Conservation (phyloP, 2,113 vertebrate species). For the Melozone crissalis region DNA sequence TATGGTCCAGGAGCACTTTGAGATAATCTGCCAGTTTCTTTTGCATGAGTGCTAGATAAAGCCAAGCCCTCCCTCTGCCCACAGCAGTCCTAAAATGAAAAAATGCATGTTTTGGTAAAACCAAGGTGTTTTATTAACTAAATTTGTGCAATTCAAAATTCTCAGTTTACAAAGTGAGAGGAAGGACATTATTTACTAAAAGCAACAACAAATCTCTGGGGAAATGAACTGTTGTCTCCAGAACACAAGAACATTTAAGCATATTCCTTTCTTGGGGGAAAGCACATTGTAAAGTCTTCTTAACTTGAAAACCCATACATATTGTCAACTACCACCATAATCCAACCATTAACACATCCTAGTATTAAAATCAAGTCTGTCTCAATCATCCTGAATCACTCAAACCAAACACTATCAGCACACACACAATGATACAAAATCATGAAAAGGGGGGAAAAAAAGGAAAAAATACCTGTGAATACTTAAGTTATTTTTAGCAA, state of each 20-base stretch:
- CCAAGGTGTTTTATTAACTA: not conserved
- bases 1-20: slow-evolving; percentile 90
- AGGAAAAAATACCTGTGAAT: not conserved
- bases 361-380: not conserved
- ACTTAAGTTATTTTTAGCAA: not conserved
- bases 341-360: not conserved
- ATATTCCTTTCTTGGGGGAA: not conserved
- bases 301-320: not conserved
- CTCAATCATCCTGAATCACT: not conserved
- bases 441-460: not conserved
- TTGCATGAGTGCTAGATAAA: slow-evolving; percentile 97
- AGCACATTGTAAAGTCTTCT: not conserved
- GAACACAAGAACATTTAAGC: not conserved
- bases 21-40: slow-evolving; percentile 97
- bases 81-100: slow-evolving; percentile 85
- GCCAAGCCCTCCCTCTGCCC: slow-evolving; percentile 93
- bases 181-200: not conserved
- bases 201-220: not conserved
- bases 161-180: not conserved
- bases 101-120: not conserved
- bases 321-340: not conserved
- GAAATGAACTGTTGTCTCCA: not conserved
- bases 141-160: not conserved
- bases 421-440: not conserved
- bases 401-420: not conserved